A percentile compares a stretch with the other conserved stretches of the same genome.
Conservation (phyloP, 2,113 vertebrate species). For the Chelonoidis abingdonii region DNA sequence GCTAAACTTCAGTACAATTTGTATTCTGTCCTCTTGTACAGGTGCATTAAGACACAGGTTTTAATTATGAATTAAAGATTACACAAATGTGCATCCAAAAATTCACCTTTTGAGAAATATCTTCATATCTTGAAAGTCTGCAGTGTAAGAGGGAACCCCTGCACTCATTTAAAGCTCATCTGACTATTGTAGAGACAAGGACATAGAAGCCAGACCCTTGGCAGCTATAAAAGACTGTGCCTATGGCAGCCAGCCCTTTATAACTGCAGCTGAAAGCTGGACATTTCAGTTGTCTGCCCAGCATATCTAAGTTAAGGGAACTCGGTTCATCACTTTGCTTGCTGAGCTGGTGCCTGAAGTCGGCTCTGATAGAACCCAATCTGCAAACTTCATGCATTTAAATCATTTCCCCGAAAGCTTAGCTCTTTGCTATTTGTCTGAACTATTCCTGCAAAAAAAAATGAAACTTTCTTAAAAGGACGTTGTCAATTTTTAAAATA, state of each 20-base stretch:
- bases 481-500: neutral
- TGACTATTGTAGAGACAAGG: conserved; percentile 51
- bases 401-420: neutral
- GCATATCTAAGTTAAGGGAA: conserved; percentile 50
- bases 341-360: too few relatives aligned
- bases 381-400: neutral
- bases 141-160: conserved; percentile 49
- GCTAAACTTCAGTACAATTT: neutral
- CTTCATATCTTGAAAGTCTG: conserved; percentile 36
- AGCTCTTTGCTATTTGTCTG: neutral
- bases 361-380: neutral
- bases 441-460: neutral
- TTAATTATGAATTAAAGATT: neutral
- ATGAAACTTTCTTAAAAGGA: neutral
- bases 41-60: neutral
- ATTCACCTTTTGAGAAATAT: conserved; percentile 36
- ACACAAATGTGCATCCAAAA: neutral
- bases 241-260: conserved; percentile 47
- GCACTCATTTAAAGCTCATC: conserved; percentile 63
- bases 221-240: conserved; percentile 31
- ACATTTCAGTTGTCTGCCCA: conserved; percentile 19
- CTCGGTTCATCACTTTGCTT: conserved; percentile 32
- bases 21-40: neutral
- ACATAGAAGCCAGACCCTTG: conserved; percentile 28
- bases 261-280: conserved; percentile 42